Conservation (phyloP, 1,140 invertebrate species). For the Drosophila teissieri region DNA sequence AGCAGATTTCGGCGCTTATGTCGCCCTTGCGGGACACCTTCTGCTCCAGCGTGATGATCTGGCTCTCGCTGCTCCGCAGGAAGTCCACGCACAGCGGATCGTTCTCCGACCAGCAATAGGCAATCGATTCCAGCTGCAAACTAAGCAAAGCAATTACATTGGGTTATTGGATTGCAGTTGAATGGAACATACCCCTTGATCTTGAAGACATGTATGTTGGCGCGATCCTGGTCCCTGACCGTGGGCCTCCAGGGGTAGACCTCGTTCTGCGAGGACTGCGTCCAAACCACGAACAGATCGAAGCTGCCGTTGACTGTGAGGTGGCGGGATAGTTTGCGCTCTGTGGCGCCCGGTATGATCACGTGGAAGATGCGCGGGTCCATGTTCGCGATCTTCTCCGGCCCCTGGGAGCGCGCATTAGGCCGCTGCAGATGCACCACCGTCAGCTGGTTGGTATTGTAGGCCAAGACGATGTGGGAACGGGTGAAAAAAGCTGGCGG, state of each 20-base stretch:
- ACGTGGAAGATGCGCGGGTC: slow-evolving; percentile 87
- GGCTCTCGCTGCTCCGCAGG: slow-evolving; percentile 88
- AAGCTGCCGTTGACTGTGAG: slow-evolving; percentile 87
- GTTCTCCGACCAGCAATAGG: slow-evolving; percentile 89
- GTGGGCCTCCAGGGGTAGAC: slow-evolving; percentile 93
- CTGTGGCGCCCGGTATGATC: slow-evolving; percentile 87
- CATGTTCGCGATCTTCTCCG: slow-evolving; percentile 87
- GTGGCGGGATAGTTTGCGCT: slow-evolving; percentile 88
- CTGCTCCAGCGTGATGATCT: slow-evolving; percentile 91
- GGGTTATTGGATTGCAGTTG: neutral
- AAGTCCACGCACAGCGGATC: slow-evolving; percentile 89
- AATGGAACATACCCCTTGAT: slow-evolving; percentile 56
- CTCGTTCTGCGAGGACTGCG: slow-evolving; percentile 91
- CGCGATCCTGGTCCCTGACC: slow-evolving; percentile 91
- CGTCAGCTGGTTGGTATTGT: slow-evolving; percentile 89
- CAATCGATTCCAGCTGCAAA: slow-evolving; percentile 87
- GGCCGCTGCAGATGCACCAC: slow-evolving; percentile 88
- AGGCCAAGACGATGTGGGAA: slow-evolving; percentile 88
- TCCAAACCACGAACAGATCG: slow-evolving; percentile 89
- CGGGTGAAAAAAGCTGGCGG: slow-evolving; percentile 87
- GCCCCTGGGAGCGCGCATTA: slow-evolving; percentile 85
- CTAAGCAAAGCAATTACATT: slow-evolving; percentile 48
- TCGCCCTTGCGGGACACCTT: slow-evolving; percentile 91
- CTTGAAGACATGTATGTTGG: slow-evolving; percentile 91
- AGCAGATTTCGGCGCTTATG: slow-evolving; percentile 90